Percentiles rank a stretch among this genome's conserved stretches.
phyloP scores from a whole-genome alignment of 2,113 vertebrate genomes.

The Eonycteris spelaea region DNA sequence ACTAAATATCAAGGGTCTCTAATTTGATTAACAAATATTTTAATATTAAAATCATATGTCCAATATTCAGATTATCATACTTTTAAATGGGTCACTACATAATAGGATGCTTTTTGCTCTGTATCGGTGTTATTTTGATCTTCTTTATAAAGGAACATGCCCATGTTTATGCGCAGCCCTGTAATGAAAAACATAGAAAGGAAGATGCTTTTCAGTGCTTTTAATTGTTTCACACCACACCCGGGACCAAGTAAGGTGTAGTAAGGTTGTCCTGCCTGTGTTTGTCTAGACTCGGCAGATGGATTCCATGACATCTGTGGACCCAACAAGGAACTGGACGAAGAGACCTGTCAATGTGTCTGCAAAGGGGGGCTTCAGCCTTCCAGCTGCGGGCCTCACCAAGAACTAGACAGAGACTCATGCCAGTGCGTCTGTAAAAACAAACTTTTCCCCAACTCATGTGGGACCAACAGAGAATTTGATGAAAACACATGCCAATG shows the following conservation, averaged over 20 bases:
- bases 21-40: background rate
- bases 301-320: constrained; percentile 88
- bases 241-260: background rate
- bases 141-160: background rate
- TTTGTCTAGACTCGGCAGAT: constrained; percentile 81
- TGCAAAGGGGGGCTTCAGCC: constrained; percentile 83
- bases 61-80: background rate
- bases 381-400: constrained; percentile 88
- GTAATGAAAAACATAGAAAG: background rate
- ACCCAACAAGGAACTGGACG: constrained; percentile 91
- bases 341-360: constrained; percentile 94
- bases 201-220: background rate
- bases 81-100: background rate
- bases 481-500: constrained; percentile 93
- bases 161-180: background rate
- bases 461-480: constrained; percentile 88
- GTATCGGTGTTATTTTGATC: background rate
- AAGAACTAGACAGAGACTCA: constrained; percentile 87
- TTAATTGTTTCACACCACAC: background rate
- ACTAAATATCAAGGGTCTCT: background rate
- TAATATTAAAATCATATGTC: background rate
- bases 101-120: background rate
- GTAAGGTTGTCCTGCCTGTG: background rate
- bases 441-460: constrained; percentile 83
- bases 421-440: constrained; percentile 93